Evolutionary conservation across 2,113 vertebrate species (phyloP).

Genomic region (Picathartes gymnocephalus): DNA sequence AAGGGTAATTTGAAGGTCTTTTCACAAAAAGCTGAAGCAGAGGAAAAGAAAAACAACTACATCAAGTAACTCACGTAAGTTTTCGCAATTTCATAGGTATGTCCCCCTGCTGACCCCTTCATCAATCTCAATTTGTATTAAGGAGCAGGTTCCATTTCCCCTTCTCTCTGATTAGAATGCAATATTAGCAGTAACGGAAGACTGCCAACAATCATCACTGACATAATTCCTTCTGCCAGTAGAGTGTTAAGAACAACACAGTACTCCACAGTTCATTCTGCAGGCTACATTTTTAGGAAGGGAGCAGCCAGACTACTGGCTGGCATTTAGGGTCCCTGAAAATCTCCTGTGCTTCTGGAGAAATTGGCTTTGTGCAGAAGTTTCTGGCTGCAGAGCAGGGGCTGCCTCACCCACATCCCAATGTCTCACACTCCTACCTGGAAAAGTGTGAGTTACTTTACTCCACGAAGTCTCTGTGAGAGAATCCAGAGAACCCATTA

Average conservation of each 20-base stretch:
- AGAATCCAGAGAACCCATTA: conserved; percentile 90
- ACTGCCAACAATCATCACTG: neutral
- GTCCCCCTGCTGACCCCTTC: neutral
- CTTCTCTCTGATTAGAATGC: neutral
- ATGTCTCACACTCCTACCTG: conserved; percentile 72
- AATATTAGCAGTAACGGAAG: neutral
- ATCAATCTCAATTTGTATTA: neutral
- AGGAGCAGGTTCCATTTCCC: neutral
- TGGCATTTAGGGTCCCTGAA: neutral
- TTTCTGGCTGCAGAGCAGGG: neutral
- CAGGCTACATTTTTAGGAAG: neutral
- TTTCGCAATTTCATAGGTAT: neutral
- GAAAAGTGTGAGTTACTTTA: conserved; percentile 78
- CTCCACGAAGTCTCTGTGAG: conserved; percentile 85
- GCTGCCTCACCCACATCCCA: neutral
- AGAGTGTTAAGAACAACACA: neutral
- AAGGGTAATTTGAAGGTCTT: neutral
- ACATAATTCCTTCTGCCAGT: neutral
- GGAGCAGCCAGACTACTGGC: neutral
- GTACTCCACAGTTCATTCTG: neutral
- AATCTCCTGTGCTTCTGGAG: neutral
- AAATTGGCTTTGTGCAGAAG: neutral
- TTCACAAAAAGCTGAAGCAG: neutral
- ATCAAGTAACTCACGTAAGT: neutral
- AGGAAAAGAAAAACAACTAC: neutral